Evolutionary conservation across 2,113 vertebrate genomes (phyloP).

Genomic region (Acrocephalus kingi): DNA sequence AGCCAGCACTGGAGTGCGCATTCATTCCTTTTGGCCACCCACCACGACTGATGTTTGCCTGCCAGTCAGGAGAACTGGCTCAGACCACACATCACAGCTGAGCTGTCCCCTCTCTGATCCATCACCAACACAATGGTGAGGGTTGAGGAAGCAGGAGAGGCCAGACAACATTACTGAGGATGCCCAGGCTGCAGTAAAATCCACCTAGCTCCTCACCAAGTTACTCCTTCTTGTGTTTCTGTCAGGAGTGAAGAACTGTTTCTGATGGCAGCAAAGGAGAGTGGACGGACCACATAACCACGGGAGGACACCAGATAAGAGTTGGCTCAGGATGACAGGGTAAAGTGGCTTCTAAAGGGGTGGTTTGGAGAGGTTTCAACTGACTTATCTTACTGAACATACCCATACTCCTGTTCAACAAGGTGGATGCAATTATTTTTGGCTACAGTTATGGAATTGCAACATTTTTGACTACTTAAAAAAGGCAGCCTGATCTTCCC

Average conservation of each 20-base stretch:
- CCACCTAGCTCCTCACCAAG: background rate
- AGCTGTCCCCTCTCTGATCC: background rate
- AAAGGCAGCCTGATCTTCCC: background rate
- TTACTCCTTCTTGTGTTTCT: background rate
- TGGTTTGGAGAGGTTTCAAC: background rate
- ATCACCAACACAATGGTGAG: background rate
- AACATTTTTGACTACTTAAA: background rate
- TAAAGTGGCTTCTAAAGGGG: background rate
- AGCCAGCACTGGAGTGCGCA: no score
- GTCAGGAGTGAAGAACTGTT: background rate
- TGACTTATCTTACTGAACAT: background rate
- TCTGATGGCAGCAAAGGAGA: background rate
- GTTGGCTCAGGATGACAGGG: background rate
- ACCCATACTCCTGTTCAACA: background rate
- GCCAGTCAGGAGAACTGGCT: background rate
- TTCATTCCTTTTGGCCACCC: background rate
- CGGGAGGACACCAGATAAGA: background rate
- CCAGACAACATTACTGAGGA: background rate
- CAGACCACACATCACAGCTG: accelerated
- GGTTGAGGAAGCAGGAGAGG: background rate
- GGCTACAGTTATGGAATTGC: background rate
- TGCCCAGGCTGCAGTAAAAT: background rate
- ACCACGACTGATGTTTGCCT: background rate
- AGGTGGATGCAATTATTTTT: background rate
- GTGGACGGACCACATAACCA: background rate